A percentile compares a stretch with the other conserved stretches of the same genome.
phyloP scores from a whole-genome alignment of 2,888 invertebrate genomes.

The Anodontia alba region DNA sequence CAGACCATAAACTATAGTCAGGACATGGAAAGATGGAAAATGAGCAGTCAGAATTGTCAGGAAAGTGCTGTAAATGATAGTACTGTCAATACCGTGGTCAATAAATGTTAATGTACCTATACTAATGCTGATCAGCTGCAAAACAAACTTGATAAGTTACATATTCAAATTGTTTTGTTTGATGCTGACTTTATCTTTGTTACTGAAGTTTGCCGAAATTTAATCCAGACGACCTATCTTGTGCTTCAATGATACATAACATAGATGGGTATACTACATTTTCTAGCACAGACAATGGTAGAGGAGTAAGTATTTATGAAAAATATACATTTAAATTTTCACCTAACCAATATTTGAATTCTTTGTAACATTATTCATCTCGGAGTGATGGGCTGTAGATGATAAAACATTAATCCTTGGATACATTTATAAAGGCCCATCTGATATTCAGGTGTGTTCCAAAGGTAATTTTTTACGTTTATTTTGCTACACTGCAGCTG shows the following conservation, averaged over 20 bases:
- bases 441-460: background rate
- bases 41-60: background rate
- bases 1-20: background rate
- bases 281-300: slow-evolving; percentile 19
- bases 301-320: slow-evolving; percentile 29
- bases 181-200: slow-evolving; percentile 31
- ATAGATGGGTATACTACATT: slow-evolving; percentile 24
- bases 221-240: slow-evolving; percentile 1
- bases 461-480: background rate
- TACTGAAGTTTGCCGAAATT: slow-evolving; percentile 20
- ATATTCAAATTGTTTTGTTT: background rate
- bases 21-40: background rate
- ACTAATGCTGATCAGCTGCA: slow-evolving; percentile 33
- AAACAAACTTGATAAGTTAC: slow-evolving; percentile 27
- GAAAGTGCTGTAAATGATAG: background rate
- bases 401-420: slow-evolving; percentile 19
- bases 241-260: slow-evolving; percentile 20
- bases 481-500: no score
- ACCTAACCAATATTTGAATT: slow-evolving; percentile 14
- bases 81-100: background rate
- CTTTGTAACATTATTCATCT: slow-evolving; percentile 22
- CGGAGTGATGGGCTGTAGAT: slow-evolving; percentile 27
- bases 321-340: slow-evolving; percentile 23
- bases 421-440: slow-evolving; percentile 21
- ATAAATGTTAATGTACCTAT: slow-evolving; percentile 21